Percentiles rank a stretch among this genome's conserved stretches.
Evolutionary conservation across 2,797 vertebrate species (phyloP).

Genomic region (Hirundo rustica): DNA sequence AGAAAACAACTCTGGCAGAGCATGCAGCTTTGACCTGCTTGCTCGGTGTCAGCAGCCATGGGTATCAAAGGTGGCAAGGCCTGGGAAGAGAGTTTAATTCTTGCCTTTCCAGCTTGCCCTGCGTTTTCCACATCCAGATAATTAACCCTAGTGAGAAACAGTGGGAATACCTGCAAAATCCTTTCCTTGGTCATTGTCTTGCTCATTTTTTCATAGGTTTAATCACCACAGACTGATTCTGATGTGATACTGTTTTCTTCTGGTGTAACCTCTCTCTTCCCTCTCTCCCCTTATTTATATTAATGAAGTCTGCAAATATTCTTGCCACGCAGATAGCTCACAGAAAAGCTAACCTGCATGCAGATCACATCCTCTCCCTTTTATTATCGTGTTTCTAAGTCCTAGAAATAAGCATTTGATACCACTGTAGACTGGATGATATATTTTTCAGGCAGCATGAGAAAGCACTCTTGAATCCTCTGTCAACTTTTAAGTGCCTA

Average conservation of each 20-base stretch:
- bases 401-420: slow-evolving; percentile 54
- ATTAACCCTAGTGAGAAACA: neutral
- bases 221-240: neutral
- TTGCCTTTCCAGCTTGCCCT: neutral
- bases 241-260: neutral
- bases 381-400: slow-evolving; percentile 40
- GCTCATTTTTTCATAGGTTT: neutral
- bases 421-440: slow-evolving; percentile 37
- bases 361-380: slow-evolving; percentile 11
- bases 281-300: neutral
- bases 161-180: neutral
- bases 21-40: neutral
- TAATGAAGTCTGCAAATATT: slow-evolving; percentile 33
- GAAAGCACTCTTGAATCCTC: slow-evolving; percentile 51
- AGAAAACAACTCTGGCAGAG: neutral
- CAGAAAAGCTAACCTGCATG: slow-evolving; percentile 55
- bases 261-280: neutral
- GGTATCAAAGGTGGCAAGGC: neutral
- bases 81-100: neutral
- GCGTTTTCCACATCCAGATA: neutral
- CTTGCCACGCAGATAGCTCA: slow-evolving; percentile 32
- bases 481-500: slow-evolving; percentile 64
- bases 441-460: slow-evolving; percentile 55
- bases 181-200: neutral
- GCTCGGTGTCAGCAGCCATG: neutral